These are phyloP conservation scores for Dorcus parallelipipedus DNA, from an alignment of 2,888 invertebrate species.

Conservation along the genomic window DNA sequence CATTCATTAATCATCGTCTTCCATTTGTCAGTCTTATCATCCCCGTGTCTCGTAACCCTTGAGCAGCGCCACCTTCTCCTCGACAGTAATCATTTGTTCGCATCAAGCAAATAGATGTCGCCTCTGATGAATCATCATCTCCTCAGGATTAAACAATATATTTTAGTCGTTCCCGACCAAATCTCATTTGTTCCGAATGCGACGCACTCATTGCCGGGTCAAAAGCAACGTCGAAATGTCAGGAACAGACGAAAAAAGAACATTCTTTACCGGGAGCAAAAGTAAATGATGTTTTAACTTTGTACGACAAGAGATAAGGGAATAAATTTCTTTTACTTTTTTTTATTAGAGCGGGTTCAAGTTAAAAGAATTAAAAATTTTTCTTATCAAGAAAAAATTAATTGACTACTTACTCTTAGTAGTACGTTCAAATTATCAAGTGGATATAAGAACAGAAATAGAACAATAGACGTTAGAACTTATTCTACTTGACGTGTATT, in stretches of 20 bases:
- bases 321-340: too few relatives aligned
- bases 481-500: too few relatives aligned
- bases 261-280: neutral
- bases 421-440: too few relatives aligned
- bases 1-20: conserved; percentile 31
- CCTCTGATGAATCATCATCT: conserved; percentile 10
- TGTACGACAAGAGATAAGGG: too few relatives aligned
- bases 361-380: too few relatives aligned
- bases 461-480: too few relatives aligned
- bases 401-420: too few relatives aligned
- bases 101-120: conserved; percentile 12
- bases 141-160: conserved; percentile 30
- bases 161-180: conserved; percentile 26
- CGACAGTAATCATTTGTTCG: conserved; percentile 14
- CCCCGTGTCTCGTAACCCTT: conserved; percentile 9
- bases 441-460: too few relatives aligned
- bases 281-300: too few relatives aligned
- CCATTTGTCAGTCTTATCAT: conserved; percentile 32
- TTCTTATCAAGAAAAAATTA: too few relatives aligned
- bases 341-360: too few relatives aligned
- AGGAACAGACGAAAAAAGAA: neutral
- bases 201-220: neutral
- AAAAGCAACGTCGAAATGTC: neutral
- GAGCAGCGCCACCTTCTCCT: conserved; percentile 10
- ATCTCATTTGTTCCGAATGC: conserved; percentile 23